Base-by-base conservation (phyloP, 2,797 vertebrate genomes). In the Remorina albescens region DNA sequence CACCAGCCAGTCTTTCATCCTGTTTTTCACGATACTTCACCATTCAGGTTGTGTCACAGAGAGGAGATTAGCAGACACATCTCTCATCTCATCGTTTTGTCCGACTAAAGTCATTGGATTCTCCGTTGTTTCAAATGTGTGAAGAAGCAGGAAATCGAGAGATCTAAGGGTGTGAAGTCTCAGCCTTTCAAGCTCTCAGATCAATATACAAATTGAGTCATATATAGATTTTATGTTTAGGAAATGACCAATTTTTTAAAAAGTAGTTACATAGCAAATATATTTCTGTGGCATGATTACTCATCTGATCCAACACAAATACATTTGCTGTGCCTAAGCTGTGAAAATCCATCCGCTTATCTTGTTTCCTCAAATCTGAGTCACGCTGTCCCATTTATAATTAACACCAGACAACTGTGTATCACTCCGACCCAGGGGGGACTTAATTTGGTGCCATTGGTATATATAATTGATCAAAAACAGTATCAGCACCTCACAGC, bases 41-140 rank as follows among this genome's bases (percentile, higher is more conserved):
- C 63, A 59, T 71, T 73, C 70, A 68, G 82, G 41, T 51, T 56
- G 57, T 67, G 68, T 79, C 81, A 64, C 51, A 54, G 53, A 53
- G 19, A 47, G 21, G 50, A 79, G 65, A 81, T 79, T 50, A 56
- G 62, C 9, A 61, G 77, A 64, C 59, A n/a, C 26, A 10, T 67
- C 30, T 28, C 44, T 46, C 25, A 46, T 58, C 72, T 64, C 12
- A 19, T 55, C 58, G 36, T 66, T 39, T 16, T 37, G 53, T 60
- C 47, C 34, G 50, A 37, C 25, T 26, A 7, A 66, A 67, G 59
- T 49, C 28, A 25, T 6, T n/a, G 4, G 42, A 60, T 76, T 42
- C 37, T 30, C 25, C 28, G 30, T 28, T 51, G 9, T 46, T 37
- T 9, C 32, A 63, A 32, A 62, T 47, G n/a, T 62, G 28, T 30